Percentiles rank a stretch among this genome's conserved stretches.
Conservation (phyloP, 2,888 invertebrate species). For the Pristionchus exspectatus region DNA sequence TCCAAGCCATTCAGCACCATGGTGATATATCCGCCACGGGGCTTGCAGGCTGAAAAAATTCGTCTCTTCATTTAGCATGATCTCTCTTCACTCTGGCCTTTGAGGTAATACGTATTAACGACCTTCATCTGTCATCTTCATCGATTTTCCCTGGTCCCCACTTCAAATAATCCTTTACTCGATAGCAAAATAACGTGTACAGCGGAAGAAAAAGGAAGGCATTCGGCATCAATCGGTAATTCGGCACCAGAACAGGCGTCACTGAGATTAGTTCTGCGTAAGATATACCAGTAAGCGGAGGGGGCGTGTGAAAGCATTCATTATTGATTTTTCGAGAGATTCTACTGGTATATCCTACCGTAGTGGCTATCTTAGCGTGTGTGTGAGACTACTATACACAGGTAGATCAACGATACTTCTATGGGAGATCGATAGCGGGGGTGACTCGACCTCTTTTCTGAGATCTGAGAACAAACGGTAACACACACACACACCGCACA, state of each 20-base stretch:
- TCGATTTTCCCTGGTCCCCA: not conserved
- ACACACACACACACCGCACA: not conserved
- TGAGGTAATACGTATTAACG: not conserved
- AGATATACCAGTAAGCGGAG: not conserved
- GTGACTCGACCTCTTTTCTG: not conserved
- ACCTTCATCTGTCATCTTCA: not conserved
- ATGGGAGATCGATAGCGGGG: not conserved
- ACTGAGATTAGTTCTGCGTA: not conserved
- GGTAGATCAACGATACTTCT: not conserved
- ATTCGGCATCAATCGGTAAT: not conserved
- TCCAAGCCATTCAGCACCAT: no score
- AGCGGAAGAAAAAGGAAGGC: constrained; percentile 30
- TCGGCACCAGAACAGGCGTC: constrained; percentile 14
- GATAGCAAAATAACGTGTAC: not conserved
- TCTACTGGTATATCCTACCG: constrained; percentile 3
- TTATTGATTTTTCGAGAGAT: not conserved
- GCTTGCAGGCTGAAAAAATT: not conserved
- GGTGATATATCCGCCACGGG: no score
- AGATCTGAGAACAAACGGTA: not conserved
- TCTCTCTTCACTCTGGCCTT: not conserved
- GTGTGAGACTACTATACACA: not conserved
- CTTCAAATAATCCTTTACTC: not conserved
- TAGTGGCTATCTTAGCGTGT: not conserved
- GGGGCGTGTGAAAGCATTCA: not conserved
- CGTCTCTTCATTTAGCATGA: not conserved